Evolutionary conservation across 2,888 invertebrate genomes (phyloP).

Genomic region (Prosopocoilus inquinatus): DNA sequence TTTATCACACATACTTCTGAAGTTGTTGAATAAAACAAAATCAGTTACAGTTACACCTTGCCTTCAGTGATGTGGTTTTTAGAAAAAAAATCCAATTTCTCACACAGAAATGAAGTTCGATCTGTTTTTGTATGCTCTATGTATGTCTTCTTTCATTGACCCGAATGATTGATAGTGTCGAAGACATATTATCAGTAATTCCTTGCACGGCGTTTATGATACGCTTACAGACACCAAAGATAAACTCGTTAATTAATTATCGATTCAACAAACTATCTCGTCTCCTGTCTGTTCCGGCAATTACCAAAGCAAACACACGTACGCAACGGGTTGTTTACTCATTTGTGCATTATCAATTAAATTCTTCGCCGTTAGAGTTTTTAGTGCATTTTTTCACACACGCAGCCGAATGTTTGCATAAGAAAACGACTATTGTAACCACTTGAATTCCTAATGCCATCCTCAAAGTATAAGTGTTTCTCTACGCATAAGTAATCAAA

Average conservation of each 20-base stretch:
- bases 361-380: neutral
- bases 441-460: neutral
- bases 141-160: too few species aligned
- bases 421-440: neutral
- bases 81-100: too few species aligned
- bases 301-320: constrained; percentile 42
- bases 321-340: constrained; percentile 26
- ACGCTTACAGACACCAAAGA: neutral
- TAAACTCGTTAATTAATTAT: constrained; percentile 28
- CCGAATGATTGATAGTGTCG: too few species aligned
- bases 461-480: neutral
- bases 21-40: too few species aligned
- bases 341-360: constrained; percentile 19
- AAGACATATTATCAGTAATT: too few species aligned
- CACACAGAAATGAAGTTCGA: too few species aligned
- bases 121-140: too few species aligned
- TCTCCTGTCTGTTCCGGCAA: constrained; percentile 44
- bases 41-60: too few species aligned
- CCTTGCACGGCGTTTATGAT: too few species aligned
- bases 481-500: neutral
- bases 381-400: constrained; percentile 5
- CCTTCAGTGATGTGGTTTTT: too few species aligned
- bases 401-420: neutral
- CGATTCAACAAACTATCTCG: constrained; percentile 42
- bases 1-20: too few species aligned